phyloP scores from a whole-genome alignment of 2,113 vertebrate species.

The Pluvianellus socialis region DNA sequence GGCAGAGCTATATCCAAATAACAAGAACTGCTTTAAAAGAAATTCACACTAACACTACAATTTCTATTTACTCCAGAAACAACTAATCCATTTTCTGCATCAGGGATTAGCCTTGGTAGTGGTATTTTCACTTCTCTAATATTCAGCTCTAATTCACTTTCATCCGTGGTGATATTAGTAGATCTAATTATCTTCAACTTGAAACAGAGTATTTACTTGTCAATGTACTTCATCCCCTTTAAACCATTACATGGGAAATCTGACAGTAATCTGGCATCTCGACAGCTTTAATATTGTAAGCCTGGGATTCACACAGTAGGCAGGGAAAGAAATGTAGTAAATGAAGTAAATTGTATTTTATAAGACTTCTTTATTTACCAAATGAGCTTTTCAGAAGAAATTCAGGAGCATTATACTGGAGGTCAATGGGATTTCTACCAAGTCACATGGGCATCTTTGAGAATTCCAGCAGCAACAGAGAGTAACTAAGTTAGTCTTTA shows the following conservation, averaged over 20 bases:
- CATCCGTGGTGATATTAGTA: not conserved
- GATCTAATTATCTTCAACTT: not conserved
- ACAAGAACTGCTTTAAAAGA: not conserved
- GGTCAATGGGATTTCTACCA: not conserved
- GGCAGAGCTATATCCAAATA: not conserved
- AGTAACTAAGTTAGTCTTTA: not conserved
- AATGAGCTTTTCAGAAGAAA: not conserved
- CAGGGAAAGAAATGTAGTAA: not conserved
- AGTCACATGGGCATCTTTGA: not conserved
- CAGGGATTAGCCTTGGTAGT: not conserved
- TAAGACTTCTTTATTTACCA: not conserved
- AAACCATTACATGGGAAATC: not conserved
- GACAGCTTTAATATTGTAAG: not conserved
- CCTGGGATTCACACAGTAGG: not conserved
- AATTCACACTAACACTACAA: not conserved
- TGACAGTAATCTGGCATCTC: not conserved
- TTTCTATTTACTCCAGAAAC: not conserved
- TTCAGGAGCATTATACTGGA: not conserved
- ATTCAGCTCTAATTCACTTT: not conserved
- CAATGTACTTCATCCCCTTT: not conserved
- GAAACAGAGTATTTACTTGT: not conserved
- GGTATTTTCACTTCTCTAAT: not conserved
- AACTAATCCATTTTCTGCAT: not conserved
- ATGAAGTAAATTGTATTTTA: not conserved
- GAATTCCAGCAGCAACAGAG: not conserved